Evolutionary conservation across 2,797 vertebrate species (phyloP).

Genomic region (Tolypeutes matacus): DNA sequence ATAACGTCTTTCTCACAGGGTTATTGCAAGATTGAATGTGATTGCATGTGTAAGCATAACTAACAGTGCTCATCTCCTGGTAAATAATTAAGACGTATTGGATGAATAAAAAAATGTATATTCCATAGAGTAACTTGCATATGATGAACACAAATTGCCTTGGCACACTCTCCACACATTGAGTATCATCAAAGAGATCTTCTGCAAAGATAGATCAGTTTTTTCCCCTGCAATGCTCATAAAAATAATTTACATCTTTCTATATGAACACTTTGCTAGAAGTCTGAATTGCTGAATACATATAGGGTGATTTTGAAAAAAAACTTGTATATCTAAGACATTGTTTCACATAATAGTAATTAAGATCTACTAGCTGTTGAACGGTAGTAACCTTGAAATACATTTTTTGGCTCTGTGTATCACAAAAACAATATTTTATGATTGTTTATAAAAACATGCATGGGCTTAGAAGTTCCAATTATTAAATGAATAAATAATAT

Average conservation of each 20-base stretch:
- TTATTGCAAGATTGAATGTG: not conserved
- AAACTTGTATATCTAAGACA: constrained; percentile 68
- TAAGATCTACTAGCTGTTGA: constrained; percentile 80
- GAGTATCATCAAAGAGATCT: constrained; percentile 11
- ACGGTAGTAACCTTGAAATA: constrained; percentile 77
- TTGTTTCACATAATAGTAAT: constrained; percentile 81
- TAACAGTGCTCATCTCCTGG: not conserved
- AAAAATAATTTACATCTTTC: constrained; percentile 76
- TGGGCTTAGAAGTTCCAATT: constrained; percentile 80
- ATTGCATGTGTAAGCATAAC: not conserved
- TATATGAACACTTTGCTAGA: constrained; percentile 73
- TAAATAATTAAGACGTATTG: constrained; percentile 11
- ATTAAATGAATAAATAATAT: constrained; percentile 88
- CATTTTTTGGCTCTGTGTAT: constrained; percentile 78
- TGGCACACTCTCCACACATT: not conserved
- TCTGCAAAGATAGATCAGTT: constrained; percentile 65
- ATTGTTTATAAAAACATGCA: constrained; percentile 79
- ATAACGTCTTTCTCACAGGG: not conserved
- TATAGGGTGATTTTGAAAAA: constrained; percentile 64
- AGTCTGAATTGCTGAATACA: constrained; percentile 67
- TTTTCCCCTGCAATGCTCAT: constrained; percentile 53
- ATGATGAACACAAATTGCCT: constrained; percentile 1
- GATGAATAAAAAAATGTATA: constrained; percentile 23
- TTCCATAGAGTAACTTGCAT: constrained; percentile 30
- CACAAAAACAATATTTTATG: constrained; percentile 82